These are phyloP conservation scores for Neopipo cinnamomea DNA, from an alignment of 2,113 vertebrate genomes.

Conservation along the genomic window DNA sequence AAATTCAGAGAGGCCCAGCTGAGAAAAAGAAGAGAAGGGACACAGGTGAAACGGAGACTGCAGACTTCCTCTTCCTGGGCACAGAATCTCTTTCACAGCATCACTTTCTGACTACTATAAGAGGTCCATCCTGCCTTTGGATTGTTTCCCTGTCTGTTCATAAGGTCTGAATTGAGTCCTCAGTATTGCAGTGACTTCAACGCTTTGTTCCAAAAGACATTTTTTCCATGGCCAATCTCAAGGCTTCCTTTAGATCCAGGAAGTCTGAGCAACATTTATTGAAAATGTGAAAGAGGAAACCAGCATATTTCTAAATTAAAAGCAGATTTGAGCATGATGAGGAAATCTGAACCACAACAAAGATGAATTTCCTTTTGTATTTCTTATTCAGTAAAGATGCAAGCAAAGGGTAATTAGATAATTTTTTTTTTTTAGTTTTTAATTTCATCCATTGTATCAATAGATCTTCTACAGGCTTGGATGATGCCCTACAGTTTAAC, in stretches of 20 bases:
- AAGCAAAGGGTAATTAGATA: conserved; percentile 40
- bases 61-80: not conserved
- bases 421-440: not conserved
- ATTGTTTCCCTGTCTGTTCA: not conserved
- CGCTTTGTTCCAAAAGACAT: not conserved
- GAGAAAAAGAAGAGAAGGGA: not conserved
- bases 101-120: not conserved
- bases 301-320: conserved; percentile 31
- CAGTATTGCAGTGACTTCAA: not conserved
- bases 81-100: not conserved
- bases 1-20: accelerated
- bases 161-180: not conserved
- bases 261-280: not conserved
- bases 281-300: conserved; percentile 46
- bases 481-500: not conserved
- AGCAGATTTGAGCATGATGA: conserved; percentile 41
- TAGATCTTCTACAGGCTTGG: conserved; percentile 4
- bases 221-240: not conserved
- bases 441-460: not conserved
- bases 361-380: conserved; percentile 39
- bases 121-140: not conserved
- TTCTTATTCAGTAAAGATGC: conserved; percentile 39
- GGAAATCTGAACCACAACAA: conserved; percentile 39
- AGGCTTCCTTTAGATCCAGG: not conserved
- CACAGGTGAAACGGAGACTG: not conserved